Evolutionary conservation across 2,113 vertebrate species (phyloP).

Genomic region (Cynopterus brachyotis): DNA sequence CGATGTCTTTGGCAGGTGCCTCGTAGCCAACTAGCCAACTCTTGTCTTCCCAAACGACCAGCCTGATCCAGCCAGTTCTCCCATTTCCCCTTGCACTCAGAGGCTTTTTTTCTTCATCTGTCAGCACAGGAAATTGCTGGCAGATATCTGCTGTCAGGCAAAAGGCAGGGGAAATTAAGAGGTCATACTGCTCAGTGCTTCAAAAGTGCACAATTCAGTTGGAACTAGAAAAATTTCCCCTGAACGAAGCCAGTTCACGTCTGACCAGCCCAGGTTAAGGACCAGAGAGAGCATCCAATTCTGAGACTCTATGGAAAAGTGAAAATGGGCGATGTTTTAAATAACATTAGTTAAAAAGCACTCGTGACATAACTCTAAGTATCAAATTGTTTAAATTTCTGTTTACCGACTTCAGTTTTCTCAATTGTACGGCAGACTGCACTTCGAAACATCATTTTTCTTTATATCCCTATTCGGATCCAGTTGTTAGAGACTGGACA

Average conservation of each 20-base stretch:
- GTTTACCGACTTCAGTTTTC: background rate
- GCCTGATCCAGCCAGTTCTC: background rate
- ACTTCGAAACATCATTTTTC: background rate
- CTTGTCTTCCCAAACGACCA: background rate
- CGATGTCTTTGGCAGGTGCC: background rate
- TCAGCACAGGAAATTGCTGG: conserved; percentile 51
- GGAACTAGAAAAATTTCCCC: background rate
- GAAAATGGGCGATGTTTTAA: background rate
- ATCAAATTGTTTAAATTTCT: background rate
- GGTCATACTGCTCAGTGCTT: background rate
- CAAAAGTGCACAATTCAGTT: background rate
- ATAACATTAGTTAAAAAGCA: background rate
- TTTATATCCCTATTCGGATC: background rate
- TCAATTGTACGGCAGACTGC: background rate
- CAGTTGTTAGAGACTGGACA: background rate
- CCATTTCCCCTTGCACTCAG: background rate
- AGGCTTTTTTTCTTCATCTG: background rate
- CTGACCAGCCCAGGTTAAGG: background rate
- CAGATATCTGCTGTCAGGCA: background rate
- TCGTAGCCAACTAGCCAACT: background rate
- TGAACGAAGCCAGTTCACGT: background rate
- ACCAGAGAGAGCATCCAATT: background rate
- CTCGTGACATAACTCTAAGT: background rate
- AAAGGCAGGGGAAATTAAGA: background rate
- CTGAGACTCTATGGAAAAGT: background rate